Evolutionary conservation across 2,113 vertebrate genomes (phyloP).

Genomic region (Accipiter virgatus): DNA sequence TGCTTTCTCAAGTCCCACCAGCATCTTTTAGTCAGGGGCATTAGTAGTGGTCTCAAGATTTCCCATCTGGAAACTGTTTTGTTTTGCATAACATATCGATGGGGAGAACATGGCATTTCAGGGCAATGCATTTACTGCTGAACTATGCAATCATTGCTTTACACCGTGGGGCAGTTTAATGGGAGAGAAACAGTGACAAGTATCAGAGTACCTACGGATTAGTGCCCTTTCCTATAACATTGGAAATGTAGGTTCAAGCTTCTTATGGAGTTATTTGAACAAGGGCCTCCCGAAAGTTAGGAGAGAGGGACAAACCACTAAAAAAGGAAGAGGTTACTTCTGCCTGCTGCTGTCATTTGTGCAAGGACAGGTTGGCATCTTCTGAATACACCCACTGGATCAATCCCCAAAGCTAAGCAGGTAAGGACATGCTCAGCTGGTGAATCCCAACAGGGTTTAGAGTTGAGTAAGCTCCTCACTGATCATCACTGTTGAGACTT

Average conservation of each 20-base stretch:
- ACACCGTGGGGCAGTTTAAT: fast-evolving
- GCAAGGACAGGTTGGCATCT: background rate
- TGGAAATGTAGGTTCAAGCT: background rate
- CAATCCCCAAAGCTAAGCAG: background rate
- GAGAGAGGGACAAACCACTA: background rate
- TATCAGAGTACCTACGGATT: background rate
- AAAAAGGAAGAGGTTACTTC: background rate
- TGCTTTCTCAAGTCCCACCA: background rate
- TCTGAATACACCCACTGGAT: background rate
- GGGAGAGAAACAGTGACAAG: background rate
- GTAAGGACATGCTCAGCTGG: background rate
- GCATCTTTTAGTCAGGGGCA: background rate
- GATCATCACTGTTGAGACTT: background rate
- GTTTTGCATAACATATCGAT: background rate
- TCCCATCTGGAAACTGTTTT: background rate
- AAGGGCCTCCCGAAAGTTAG: background rate
- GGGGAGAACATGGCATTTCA: background rate
- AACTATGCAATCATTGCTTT: background rate
- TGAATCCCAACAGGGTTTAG: background rate
- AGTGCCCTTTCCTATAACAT: background rate
- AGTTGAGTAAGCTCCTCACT: slow-evolving; percentile 31
- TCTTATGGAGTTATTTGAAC: background rate
- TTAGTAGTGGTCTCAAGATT: background rate
- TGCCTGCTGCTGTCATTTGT: background rate
- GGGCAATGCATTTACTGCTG: background rate